Conservation (phyloP, 1,140 invertebrate species). For the Lordiphosa mommai region DNA sequence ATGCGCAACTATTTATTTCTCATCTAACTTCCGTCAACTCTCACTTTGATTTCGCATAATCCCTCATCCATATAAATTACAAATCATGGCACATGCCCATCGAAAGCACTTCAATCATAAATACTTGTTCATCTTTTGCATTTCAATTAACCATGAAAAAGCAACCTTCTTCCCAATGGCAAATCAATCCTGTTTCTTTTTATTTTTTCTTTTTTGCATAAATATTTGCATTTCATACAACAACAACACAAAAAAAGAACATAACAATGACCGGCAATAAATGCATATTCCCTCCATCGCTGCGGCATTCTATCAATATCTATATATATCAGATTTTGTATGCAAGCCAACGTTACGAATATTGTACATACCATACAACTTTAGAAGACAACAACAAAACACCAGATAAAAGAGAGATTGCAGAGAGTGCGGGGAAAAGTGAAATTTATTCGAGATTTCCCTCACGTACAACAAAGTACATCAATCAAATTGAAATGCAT, state of each 20-base stretch:
- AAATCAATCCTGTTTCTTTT: conserved; percentile 10
- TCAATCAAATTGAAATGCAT: conserved; percentile 69
- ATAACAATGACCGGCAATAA: conserved; percentile 17
- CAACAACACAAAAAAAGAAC: conserved; percentile 3
- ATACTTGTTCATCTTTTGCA: conserved; percentile 11
- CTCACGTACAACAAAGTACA: conserved; percentile 58
- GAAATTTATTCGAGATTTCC: conserved; percentile 60
- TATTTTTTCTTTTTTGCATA: conserved; percentile 20
- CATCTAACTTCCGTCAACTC: background rate
- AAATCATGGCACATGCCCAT: conserved; percentile 3
- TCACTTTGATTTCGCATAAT: background rate
- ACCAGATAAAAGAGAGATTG: conserved; percentile 2
- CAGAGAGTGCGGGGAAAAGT: conserved; percentile 8
- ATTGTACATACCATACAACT: conserved; percentile 16
- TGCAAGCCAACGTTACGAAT: conserved; percentile 38
- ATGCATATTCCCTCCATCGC: conserved; percentile 35
- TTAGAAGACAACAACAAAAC: conserved; percentile 17
- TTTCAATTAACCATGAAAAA: conserved; percentile 25
- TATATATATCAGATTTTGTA: conserved; percentile 35
- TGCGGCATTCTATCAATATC: conserved; percentile 54
- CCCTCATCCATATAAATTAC: background rate
- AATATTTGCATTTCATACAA: conserved; percentile 60
- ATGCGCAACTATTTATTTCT: background rate
- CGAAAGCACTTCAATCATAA: conserved; percentile 13
- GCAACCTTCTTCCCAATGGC: background rate